Conservation (phyloP, 2,888 invertebrate genomes). For the Nomada fucata region DNA sequence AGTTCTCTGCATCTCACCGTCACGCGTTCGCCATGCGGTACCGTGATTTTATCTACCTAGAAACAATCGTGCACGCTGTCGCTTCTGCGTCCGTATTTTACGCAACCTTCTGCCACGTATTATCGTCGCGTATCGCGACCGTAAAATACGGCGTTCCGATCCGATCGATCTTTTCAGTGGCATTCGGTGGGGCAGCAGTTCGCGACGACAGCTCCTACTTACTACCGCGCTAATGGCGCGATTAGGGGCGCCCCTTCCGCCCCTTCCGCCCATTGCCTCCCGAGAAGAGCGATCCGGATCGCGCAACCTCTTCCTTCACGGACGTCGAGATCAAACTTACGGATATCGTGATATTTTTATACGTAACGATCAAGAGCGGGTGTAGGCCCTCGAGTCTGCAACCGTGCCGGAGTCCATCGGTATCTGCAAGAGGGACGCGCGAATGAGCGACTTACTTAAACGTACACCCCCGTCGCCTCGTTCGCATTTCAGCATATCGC, state of each 20-base stretch:
- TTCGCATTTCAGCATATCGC: too few relatives aligned
- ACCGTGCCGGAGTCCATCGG: conserved; percentile 73
- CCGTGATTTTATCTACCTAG: conserved; percentile 82
- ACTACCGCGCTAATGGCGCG: too few relatives aligned
- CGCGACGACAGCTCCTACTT: too few relatives aligned
- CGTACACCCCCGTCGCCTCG: background rate
- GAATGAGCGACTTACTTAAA: background rate
- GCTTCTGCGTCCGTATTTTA: background rate
- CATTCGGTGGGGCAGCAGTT: too few relatives aligned
- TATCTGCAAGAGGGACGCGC: conserved; percentile 7
- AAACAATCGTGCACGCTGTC: conserved; percentile 32
- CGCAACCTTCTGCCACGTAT: too few relatives aligned
- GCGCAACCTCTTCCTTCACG: too few relatives aligned
- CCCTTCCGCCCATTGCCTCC: too few relatives aligned
- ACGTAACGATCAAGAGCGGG: conserved; percentile 83
- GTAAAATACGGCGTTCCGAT: too few relatives aligned
- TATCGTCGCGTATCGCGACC: too few relatives aligned
- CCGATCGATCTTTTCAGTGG: too few relatives aligned
- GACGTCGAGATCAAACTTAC: conserved; percentile 66
- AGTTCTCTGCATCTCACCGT: conserved; percentile 92
- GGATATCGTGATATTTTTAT: conserved; percentile 83
- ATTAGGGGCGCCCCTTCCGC: too few relatives aligned
- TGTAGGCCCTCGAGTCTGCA: conserved; percentile 84
- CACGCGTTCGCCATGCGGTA: conserved; percentile 91
- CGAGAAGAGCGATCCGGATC: too few relatives aligned